Percentiles rank a stretch among this genome's conserved stretches.
phyloP scores from a whole-genome alignment of 1,140 invertebrate genomes.

The Heliconius congener region DNA sequence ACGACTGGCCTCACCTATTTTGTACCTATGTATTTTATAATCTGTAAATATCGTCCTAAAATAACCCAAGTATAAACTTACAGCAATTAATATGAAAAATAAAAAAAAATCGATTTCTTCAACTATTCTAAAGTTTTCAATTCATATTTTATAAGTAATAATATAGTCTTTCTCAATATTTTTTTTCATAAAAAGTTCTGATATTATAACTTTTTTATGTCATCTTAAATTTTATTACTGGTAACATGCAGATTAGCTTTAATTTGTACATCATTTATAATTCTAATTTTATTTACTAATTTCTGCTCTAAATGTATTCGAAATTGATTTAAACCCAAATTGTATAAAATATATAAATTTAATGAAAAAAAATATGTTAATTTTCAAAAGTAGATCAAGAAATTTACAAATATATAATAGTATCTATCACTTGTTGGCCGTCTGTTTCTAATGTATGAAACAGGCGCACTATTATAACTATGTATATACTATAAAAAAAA shows the following conservation, averaged over 20 bases:
- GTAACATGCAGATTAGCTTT: background rate
- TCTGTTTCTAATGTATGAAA: conserved; percentile 40
- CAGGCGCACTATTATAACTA: conserved; percentile 27
- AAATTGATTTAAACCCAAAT: background rate
- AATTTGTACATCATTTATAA: background rate
- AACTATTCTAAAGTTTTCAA: background rate
- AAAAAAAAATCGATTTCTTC: background rate
- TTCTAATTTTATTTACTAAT: background rate
- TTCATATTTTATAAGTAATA: background rate
- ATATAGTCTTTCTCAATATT: background rate
- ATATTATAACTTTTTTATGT: background rate
- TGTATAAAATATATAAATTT: background rate
- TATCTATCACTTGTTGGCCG: conserved; percentile 17
- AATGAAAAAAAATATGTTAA: background rate
- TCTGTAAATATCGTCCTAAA: background rate
- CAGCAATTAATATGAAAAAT: background rate
- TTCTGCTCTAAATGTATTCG: background rate
- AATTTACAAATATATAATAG: background rate
- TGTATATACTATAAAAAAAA: background rate
- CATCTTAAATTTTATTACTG: background rate
- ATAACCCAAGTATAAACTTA: background rate
- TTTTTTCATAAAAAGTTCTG: background rate
- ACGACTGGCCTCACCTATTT: too few species aligned
- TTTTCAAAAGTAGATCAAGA: background rate
- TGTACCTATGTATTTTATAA: background rate